These are phyloP conservation scores for Eriosoma lanigerum DNA, from an alignment of 1,140 invertebrate genomes.

Conservation along the genomic window DNA sequence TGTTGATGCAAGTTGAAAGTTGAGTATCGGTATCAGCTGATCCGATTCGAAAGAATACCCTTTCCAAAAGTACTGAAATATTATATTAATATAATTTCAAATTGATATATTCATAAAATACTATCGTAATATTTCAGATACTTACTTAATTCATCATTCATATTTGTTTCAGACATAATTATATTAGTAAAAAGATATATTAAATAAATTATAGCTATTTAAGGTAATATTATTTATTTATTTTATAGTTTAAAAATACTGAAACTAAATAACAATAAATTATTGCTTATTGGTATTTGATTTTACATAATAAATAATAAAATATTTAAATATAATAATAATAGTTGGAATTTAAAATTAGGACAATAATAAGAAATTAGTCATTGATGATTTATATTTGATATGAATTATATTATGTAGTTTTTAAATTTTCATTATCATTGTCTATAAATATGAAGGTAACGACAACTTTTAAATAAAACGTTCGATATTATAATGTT, in stretches of 20 bases:
- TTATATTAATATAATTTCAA: conserved; percentile 4
- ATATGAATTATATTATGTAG: too few species aligned
- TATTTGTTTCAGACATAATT: conserved; percentile 3
- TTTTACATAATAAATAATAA: not conserved
- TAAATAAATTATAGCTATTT: not conserved
- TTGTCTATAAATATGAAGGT: not conserved
- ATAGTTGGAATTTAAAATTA: too few species aligned
- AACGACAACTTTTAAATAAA: not conserved
- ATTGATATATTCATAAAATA: not conserved
- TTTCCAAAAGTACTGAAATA: conserved; percentile 65
- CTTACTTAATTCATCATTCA: conserved; percentile 32
- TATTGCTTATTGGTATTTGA: not conserved
- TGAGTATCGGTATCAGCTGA: conserved; percentile 87
- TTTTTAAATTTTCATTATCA: conserved; percentile 47
- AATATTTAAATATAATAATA: not conserved
- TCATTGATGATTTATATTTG: not conserved
- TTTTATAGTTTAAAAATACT: not conserved
- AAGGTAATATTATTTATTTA: too few species aligned
- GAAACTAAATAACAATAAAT: not conserved
- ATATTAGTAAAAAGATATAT: not conserved
- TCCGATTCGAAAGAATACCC: conserved; percentile 84
- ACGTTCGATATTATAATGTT: not conserved
- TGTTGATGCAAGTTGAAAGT: conserved; percentile 76
- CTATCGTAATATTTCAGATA: not conserved
- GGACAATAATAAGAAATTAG: too few species aligned